These are phyloP conservation scores for Cyphomyrus discorhynchus DNA, from an alignment of 2,113 vertebrate species.

Conservation along the genomic window DNA sequence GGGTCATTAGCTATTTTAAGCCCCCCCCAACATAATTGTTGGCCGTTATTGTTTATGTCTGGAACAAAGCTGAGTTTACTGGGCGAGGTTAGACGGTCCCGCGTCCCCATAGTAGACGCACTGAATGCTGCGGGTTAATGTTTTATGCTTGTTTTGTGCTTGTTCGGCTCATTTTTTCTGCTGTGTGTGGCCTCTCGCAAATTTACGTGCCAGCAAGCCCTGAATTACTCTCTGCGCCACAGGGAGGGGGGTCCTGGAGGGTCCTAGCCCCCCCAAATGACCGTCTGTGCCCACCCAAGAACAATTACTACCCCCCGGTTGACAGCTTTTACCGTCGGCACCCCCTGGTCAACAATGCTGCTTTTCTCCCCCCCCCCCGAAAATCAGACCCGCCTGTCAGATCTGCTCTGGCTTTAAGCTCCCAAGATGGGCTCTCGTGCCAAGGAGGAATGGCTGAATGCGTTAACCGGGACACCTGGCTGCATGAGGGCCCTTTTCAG, in stretches of 20 bases:
- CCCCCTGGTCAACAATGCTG: not conserved
- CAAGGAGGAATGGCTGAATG: not conserved
- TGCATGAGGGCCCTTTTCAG: not conserved
- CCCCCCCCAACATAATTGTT: slow-evolving; percentile 12
- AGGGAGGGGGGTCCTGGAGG: not conserved
- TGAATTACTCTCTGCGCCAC: not conserved
- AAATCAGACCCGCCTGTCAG: not conserved
- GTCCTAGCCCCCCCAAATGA: not conserved
- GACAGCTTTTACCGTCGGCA: not conserved
- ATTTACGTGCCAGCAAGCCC: not conserved
- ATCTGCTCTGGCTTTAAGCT: not conserved
- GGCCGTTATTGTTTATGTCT: not conserved
- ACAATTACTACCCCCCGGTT: not conserved
- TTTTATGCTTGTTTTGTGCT: not conserved
- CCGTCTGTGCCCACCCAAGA: not conserved
- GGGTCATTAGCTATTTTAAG: not conserved
- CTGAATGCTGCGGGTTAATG: not conserved
- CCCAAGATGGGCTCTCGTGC: not conserved
- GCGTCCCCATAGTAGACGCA: not conserved
- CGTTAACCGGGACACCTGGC: too few relatives aligned
- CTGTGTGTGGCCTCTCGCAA: not conserved
- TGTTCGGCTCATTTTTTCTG: not conserved
- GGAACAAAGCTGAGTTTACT: not conserved
- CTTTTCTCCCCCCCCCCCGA: not conserved
- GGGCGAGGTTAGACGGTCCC: not conserved